Base-by-base conservation (phyloP, 2,888 invertebrate species). In the Hanleya hanleyi region DNA sequence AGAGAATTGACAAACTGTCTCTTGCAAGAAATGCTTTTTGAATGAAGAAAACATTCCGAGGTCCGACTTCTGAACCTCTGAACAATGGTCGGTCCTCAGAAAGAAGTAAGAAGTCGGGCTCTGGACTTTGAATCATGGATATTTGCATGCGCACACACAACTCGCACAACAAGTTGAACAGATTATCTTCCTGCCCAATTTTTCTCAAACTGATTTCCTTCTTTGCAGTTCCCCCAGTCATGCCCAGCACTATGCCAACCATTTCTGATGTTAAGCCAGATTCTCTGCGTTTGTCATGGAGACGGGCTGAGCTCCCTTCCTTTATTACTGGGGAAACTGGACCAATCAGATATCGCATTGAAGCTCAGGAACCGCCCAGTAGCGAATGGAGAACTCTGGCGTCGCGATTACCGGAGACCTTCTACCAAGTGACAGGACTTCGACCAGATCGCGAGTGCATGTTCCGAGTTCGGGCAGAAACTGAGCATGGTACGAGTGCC, bases 371-470 rank as follows among this genome's bases (percentile, higher is more conserved):
- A 89, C 88, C 88, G 1, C 41, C 61, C 33, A 29, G 26, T 33
- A 51, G 69, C 37, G 75, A 79, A 51, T 83, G 83, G 82, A 70
- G 77, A 3, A 75, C 80, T 41, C 61, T 83, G 18, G 82, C 75
- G 22, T 57, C 70, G 1, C 79, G 81, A 22, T 12, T 82, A 3
- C 18, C 67, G 7, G 67, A 71, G 1, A 37, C 68, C n/a, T 47
- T 22, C 18, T 71, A 41, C 26, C 18, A 47, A 15, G 71, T 74
- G 22, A 35, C 50, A 36, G 37, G 62, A 26, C 49, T 71, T 15
- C 62, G 33, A 22, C 74, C 74, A 12, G 71, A 71, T 26, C 93
- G 95, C 78, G 97, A 98, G 91, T 98, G 98, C 91, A 95, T 95
- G 90, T 97, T 98, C 92, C 93, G 98, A 75, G 94, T 98, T 15